These are phyloP conservation scores for Tangara arthus DNA, from an alignment of 2,797 vertebrate species.

Conservation along the genomic window DNA sequence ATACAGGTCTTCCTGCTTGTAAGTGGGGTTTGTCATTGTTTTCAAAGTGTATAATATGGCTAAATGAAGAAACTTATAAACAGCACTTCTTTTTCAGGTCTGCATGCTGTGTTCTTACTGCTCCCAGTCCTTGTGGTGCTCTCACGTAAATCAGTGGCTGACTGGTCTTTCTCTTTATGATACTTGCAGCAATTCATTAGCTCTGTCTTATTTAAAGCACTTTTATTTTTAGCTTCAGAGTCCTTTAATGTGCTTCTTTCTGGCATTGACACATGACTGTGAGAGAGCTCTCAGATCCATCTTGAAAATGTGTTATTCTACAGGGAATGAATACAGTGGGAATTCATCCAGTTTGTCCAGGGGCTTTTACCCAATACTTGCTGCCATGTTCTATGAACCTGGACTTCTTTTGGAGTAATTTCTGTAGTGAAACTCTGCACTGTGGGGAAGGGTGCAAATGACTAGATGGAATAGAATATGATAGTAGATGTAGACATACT, in stretches of 20 bases:
- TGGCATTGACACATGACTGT: neutral
- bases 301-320: neutral
- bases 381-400: neutral
- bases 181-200: slow-evolving; percentile 7
- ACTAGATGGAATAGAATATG: neutral
- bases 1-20: neutral
- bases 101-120: neutral
- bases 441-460: neutral
- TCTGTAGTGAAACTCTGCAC: neutral
- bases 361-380: fast-evolving
- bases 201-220: neutral
- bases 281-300: neutral
- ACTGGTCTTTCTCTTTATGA: neutral
- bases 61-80: slow-evolving; percentile 18
- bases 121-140: neutral
- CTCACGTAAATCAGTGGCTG: neutral
- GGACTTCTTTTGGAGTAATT: neutral
- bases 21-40: neutral
- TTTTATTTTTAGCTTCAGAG: slow-evolving; percentile 33
- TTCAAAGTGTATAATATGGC: neutral
- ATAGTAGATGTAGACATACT: neutral
- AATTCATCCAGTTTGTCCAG: neutral
- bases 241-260: neutral
- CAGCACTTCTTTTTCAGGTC: neutral
- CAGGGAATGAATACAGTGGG: neutral